phyloP scores from a whole-genome alignment of 2,888 invertebrate species.

The Pterostichus niger region DNA sequence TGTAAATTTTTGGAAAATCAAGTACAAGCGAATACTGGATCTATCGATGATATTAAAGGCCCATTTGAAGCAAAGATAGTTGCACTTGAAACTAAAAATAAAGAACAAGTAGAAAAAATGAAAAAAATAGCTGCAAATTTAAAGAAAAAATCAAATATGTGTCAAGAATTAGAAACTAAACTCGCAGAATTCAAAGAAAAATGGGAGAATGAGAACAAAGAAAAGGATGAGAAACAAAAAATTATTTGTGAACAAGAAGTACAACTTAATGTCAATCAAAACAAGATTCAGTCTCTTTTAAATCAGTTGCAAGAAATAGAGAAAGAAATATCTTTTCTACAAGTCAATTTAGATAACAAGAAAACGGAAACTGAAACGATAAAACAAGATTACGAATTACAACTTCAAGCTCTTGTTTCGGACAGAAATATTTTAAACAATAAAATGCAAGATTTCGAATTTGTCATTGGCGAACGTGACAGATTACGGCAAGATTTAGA shows the following conservation, averaged over 20 bases:
- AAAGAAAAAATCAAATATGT: conserved; percentile 85
- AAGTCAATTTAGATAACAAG: conserved; percentile 60
- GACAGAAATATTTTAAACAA: conserved; percentile 69
- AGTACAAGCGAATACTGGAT: conserved; percentile 73
- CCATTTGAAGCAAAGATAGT: conserved; percentile 70
- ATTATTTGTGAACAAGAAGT: conserved; percentile 47
- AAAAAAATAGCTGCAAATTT: conserved; percentile 88
- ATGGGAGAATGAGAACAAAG: conserved; percentile 72
- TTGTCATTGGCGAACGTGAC: conserved; percentile 77
- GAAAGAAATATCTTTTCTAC: conserved; percentile 62
- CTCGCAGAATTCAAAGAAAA: conserved; percentile 73
- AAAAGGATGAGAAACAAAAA: conserved; percentile 72
- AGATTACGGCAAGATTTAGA: conserved; percentile 73
- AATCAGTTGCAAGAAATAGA: conserved; percentile 68
- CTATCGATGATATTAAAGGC: conserved; percentile 73
- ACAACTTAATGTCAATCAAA: conserved; percentile 47
- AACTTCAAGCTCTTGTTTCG: conserved; percentile 68
- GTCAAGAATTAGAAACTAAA: conserved; percentile 83
- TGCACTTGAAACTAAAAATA: conserved; percentile 82
- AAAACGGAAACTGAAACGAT: conserved; percentile 71
- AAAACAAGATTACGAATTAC: conserved; percentile 68
- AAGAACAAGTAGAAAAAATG: conserved; percentile 86
- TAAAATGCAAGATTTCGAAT: conserved; percentile 73
- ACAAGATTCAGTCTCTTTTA: conserved; percentile 65
- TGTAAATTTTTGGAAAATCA: conserved; percentile 74